A percentile compares a stretch with the other conserved stretches of the same genome.
These are phyloP conservation scores for Exaiptasia diaphana DNA, from an alignment of 64 coral and sea anemone genomes.

Conservation along the genomic window DNA sequence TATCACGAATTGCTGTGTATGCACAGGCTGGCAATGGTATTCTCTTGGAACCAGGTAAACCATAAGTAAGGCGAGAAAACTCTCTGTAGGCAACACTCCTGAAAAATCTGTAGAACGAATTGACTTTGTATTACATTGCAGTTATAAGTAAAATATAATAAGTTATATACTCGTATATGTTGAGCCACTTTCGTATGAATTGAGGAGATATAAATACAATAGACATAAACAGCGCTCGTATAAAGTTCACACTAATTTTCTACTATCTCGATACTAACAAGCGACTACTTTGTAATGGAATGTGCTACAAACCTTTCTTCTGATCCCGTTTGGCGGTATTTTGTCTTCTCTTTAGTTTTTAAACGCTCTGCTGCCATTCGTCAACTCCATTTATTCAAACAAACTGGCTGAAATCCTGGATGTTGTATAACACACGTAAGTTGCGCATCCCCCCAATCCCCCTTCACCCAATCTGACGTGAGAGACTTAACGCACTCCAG, in stretches of 20 bases:
- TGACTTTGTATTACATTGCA: not conserved
- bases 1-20: not conserved
- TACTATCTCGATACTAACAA: not conserved
- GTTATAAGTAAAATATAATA: not conserved
- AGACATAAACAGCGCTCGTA: not conserved
- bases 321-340: slow-evolving; percentile 17
- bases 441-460: not conserved
- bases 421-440: slow-evolving; percentile 44
- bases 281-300: not conserved
- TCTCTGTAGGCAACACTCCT: slow-evolving; percentile 28
- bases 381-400: slow-evolving; percentile 36
- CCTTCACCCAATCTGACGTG: slow-evolving; percentile 46
- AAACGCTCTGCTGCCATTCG: slow-evolving; percentile 27
- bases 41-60: slow-evolving; percentile 11
- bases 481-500: slow-evolving; percentile 36
- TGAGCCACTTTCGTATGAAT: not conserved
- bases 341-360: slow-evolving; percentile 8
- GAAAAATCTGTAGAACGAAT: slow-evolving; percentile 9
- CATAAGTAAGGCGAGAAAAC: slow-evolving; percentile 28
- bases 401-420: slow-evolving; percentile 54
- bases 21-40: slow-evolving; percentile 41
- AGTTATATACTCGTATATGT: not conserved
- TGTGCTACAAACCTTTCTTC: slow-evolving; percentile 2
- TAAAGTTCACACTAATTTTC: not conserved
- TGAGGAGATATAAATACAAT: not conserved